These are phyloP conservation scores for Ictidomys tridecemlineatus DNA, from an alignment of 2,113 vertebrate genomes.

Conservation along the genomic window DNA sequence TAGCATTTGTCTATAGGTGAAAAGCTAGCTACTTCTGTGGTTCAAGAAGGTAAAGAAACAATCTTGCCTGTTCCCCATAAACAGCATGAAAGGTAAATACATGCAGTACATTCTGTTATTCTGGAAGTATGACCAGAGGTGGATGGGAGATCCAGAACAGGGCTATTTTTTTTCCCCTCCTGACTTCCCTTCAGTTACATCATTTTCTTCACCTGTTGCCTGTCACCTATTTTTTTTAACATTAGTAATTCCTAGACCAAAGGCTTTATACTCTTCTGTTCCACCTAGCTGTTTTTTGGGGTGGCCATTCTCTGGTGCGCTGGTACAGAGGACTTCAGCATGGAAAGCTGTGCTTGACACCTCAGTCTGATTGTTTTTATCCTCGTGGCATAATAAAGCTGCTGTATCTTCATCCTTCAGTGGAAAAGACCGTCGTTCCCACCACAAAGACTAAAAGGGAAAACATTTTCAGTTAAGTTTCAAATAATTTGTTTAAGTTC, in stretches of 20 bases:
- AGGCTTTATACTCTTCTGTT: slow-evolving; percentile 78
- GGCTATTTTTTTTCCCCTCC: slow-evolving; percentile 75
- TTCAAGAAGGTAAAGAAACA: slow-evolving; percentile 84
- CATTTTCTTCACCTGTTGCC: slow-evolving; percentile 82
- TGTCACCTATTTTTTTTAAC: slow-evolving; percentile 89
- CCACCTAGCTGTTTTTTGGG: slow-evolving; percentile 79
- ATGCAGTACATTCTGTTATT: slow-evolving; percentile 77
- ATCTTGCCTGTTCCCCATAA: slow-evolving; percentile 80
- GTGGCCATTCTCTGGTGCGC: slow-evolving; percentile 75
- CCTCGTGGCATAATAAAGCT: slow-evolving; percentile 85
- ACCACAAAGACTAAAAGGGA: slow-evolving; percentile 87
- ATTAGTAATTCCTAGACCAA: slow-evolving; percentile 82
- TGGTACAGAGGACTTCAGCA: slow-evolving; percentile 72
- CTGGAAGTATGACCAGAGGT: slow-evolving; percentile 77
- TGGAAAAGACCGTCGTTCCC: slow-evolving; percentile 90
- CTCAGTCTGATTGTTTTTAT: slow-evolving; percentile 74
- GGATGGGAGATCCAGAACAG: slow-evolving; percentile 58
- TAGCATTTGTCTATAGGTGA: slow-evolving; percentile 81
- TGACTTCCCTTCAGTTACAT: slow-evolving; percentile 69
- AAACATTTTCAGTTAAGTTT: slow-evolving; percentile 75
- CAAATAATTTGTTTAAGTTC: slow-evolving; percentile 70
- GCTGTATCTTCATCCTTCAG: slow-evolving; percentile 86
- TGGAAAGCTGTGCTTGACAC: slow-evolving; percentile 76
- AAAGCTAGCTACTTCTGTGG: slow-evolving; percentile 86
- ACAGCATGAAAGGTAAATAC: slow-evolving; percentile 81